These are phyloP conservation scores for Odontesthes bonariensis DNA, from an alignment of 2,113 vertebrate species.

Conservation along the genomic window DNA sequence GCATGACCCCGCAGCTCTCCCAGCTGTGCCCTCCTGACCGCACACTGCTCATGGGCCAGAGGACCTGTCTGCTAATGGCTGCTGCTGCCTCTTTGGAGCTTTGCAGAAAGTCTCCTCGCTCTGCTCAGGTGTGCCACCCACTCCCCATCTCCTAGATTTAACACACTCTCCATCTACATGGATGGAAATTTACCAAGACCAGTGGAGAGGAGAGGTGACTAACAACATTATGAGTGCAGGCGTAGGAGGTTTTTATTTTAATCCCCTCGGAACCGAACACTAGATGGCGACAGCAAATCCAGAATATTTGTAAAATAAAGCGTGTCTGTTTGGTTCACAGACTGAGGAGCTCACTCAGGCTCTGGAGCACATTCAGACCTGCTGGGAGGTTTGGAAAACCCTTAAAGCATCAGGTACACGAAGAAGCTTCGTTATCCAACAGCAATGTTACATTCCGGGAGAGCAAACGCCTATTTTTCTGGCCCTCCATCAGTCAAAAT, in stretches of 20 bases:
- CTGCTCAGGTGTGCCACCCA: conserved; percentile 80
- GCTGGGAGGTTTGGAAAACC: conserved; percentile 86
- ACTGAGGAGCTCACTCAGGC: conserved; percentile 80
- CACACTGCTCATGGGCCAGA: conserved; percentile 88
- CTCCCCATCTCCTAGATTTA: conserved; percentile 57
- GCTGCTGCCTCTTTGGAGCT: conserved; percentile 87
- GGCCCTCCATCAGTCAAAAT: neutral
- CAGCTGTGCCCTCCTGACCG: conserved; percentile 88
- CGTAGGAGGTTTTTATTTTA: conserved; percentile 53
- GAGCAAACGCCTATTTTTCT: neutral
- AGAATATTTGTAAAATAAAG: conserved; percentile 22
- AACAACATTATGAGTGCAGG: conserved; percentile 52
- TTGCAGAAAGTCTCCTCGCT: conserved; percentile 78
- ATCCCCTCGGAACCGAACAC: conserved; percentile 56
- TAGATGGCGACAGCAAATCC: conserved; percentile 70
- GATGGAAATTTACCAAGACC: conserved; percentile 69
- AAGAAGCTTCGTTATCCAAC: neutral
- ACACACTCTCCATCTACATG: conserved; percentile 40
- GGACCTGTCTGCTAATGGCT: conserved; percentile 91
- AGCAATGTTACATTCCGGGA: neutral
- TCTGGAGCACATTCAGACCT: conserved; percentile 86
- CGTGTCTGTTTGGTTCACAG: conserved; percentile 72
- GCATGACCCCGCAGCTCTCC: conserved; percentile 83
- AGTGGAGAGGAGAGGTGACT: conserved; percentile 62
- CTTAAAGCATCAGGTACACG: conserved; percentile 88